Evolutionary conservation across 2,888 invertebrate genomes (phyloP).

Genomic region (Macaria liturata): DNA sequence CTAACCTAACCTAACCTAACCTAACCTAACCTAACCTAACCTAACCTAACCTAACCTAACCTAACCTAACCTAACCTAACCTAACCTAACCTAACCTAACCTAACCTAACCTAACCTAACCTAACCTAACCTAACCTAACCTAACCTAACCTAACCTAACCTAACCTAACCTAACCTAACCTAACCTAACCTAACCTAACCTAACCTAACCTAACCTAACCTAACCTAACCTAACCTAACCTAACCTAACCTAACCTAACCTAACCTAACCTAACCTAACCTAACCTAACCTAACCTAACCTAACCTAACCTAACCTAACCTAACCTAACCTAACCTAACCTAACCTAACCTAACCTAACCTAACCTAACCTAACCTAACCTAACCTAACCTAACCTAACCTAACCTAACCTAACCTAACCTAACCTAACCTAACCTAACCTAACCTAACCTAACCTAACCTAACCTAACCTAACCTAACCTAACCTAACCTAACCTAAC

Average conservation of each 20-base stretch:
- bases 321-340: constrained; percentile 31
- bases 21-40: constrained; percentile 36
- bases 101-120: constrained; percentile 34
- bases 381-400: constrained; percentile 38
- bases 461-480: constrained; percentile 40
- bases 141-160: constrained; percentile 34
- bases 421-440: constrained; percentile 38
- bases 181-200: constrained; percentile 29
- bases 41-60: constrained; percentile 34
- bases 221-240: constrained; percentile 28
- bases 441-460: constrained; percentile 38
- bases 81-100: constrained; percentile 34
- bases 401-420: constrained; percentile 38
- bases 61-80: constrained; percentile 32
- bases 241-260: constrained; percentile 30
- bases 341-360: constrained; percentile 27
- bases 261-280: constrained; percentile 30
- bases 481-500: constrained; percentile 37
- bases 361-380: constrained; percentile 29
- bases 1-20: constrained; percentile 33
- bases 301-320: constrained; percentile 30
- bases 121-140: constrained; percentile 33
- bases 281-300: constrained; percentile 31
- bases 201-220: constrained; percentile 29
- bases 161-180: constrained; percentile 32